Evolutionary conservation across 1,140 invertebrate species (phyloP).

Genomic region (Ceratosolen solmsi): DNA sequence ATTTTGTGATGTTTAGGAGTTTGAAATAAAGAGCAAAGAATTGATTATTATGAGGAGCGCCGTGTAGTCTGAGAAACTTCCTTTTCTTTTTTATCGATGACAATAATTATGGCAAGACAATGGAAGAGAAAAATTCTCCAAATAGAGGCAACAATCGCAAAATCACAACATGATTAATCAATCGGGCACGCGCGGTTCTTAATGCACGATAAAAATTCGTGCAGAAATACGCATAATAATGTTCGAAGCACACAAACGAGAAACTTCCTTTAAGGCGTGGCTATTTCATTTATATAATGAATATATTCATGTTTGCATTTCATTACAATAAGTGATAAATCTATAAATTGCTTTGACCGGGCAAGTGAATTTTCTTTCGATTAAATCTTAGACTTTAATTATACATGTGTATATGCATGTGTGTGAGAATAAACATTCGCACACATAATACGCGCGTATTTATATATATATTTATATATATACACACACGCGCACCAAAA

Average conservation of each 20-base stretch:
- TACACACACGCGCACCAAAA: too few relatives aligned
- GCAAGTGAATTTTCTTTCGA: neutral
- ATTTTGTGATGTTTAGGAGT: constrained; percentile 10
- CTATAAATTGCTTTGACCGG: neutral
- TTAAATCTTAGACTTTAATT: neutral
- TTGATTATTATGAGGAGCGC: neutral
- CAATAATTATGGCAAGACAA: constrained; percentile 47
- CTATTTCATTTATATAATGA: neutral
- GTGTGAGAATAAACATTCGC: too few relatives aligned
- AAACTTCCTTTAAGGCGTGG: constrained; percentile 9
- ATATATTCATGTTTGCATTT: constrained; percentile 6
- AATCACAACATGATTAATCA: constrained; percentile 41
- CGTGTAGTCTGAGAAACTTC: neutral
- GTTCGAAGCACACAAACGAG: constrained; percentile 6
- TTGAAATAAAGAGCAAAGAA: neutral
- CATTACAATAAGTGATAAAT: neutral
- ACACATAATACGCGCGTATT: too few relatives aligned
- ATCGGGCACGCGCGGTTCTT: constrained; percentile 37
- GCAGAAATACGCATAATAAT: constrained; percentile 17
- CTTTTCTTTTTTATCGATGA: constrained; percentile 24
- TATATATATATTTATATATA: too few relatives aligned
- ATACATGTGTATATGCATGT: too few relatives aligned
- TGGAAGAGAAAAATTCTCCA: constrained; percentile 31
- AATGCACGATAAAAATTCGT: constrained; percentile 3
- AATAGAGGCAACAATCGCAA: constrained; percentile 44